Base-by-base conservation (phyloP, 2,113 vertebrate genomes). In the Petroica traversi region DNA sequence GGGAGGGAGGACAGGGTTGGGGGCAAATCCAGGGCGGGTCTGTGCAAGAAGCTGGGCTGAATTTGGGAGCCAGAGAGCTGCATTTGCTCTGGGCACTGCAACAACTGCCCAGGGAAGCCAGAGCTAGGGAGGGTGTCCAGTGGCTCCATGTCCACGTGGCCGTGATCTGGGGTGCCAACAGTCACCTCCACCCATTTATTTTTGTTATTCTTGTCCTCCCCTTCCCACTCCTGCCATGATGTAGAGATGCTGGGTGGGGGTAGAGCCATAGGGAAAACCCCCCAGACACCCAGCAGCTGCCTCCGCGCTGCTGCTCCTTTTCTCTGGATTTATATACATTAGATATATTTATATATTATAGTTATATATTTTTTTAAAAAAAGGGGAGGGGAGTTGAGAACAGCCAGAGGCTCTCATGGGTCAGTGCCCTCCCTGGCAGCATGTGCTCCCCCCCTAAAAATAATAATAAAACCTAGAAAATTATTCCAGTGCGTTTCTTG, bases 271-370 rank as follows among this genome's bases (percentile, higher is more conserved):
- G 77, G n/a, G 31, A 46, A 62, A 62, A 8, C 2, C 8, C 29
- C 45, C 46, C 46, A 13, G 36, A 51, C 51, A 51, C 29, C 64
- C 33, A 19, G 36, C 77, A 89, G 76, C 63, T 48, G 26, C 84
- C 72, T 88, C 85, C n/a, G 31, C 8, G 0, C 45, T 73, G 91
- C 92, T 63, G 88, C 86, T 88, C 74, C 58, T 91, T 78, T 90
- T 76, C 92, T 96, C 85, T 74, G 92, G 85, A 77, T 83, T 87
- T 96, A 94, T 96, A 95, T 93, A 97, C 96, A 96, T 98, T 97
- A 98, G 95, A 97, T 97, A 97, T 89, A 97, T 97, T 97, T 97
- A 97, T 97, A 98, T 98, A 98, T 98, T 98, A 98, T 96, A 97
- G 96, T 97, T 97, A 98, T 98, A 98, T 98, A 98, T 97, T 97